Evolutionary conservation across 2,113 vertebrate species (phyloP).

Genomic region (Rhea americana): DNA sequence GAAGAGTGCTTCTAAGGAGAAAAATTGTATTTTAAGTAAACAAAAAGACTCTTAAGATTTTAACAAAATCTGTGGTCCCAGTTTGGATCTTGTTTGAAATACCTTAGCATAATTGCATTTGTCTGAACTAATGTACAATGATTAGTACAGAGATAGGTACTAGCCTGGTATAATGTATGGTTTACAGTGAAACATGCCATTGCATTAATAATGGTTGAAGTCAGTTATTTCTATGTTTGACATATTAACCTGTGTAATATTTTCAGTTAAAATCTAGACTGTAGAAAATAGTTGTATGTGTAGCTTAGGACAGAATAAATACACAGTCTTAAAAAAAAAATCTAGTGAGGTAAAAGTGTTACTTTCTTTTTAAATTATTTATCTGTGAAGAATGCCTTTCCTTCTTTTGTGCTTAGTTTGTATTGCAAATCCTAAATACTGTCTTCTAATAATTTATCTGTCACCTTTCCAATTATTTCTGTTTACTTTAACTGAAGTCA

Average conservation of each 20-base stretch:
- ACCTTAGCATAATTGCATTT: background rate
- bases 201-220: background rate
- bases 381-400: constrained; percentile 9
- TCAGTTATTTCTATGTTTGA: background rate
- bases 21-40: background rate
- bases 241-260: background rate
- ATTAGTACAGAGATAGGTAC: background rate
- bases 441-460: constrained; percentile 57
- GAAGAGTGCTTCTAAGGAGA: background rate
- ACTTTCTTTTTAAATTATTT: constrained; percentile 48
- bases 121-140: background rate
- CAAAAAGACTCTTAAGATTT: background rate
- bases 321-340: background rate
- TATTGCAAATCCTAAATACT: constrained; percentile 40
- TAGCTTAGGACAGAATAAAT: background rate
- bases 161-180: background rate
- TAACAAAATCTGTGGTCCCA: background rate
- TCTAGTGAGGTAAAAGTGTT: background rate
- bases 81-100: background rate
- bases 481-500: constrained; percentile 59
- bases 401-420: constrained; percentile 10
- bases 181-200: background rate
- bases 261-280: background rate
- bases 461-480: constrained; percentile 58
- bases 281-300: background rate